Evolutionary conservation across 2,888 invertebrate genomes (phyloP).

Genomic region (Pristionchus arcanus): DNA sequence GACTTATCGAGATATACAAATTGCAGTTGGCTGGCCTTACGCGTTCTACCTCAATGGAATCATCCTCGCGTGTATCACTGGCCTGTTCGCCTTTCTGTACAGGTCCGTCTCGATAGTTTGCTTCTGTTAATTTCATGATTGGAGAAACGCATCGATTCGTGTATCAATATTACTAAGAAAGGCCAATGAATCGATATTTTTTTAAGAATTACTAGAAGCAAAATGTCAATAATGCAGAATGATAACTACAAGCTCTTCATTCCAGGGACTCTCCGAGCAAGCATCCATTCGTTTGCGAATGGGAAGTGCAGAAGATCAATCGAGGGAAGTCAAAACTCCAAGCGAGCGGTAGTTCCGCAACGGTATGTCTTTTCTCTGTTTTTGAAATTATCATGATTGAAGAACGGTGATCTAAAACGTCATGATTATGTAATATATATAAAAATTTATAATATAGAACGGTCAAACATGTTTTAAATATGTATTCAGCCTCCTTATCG

Average conservation of each 20-base stretch:
- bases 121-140: too few species aligned
- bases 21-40: slow-evolving; percentile 48
- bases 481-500: slow-evolving; percentile 22
- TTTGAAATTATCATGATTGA: neutral
- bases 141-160: too few species aligned
- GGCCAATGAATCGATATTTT: too few species aligned
- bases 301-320: slow-evolving; percentile 42
- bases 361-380: neutral
- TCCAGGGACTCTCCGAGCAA: neutral
- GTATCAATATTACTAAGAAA: too few species aligned
- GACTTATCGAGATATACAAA: too few species aligned
- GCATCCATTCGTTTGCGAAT: slow-evolving; percentile 20
- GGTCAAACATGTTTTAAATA: too few species aligned
- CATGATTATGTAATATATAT: too few species aligned
- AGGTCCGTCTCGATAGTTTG: neutral
- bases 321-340: slow-evolving; percentile 22
- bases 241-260: neutral
- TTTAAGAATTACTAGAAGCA: too few species aligned
- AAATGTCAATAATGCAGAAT: too few species aligned
- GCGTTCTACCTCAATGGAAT: slow-evolving; percentile 32
- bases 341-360: neutral
- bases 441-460: neutral
- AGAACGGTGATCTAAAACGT: neutral
- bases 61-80: neutral
- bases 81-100: slow-evolving; percentile 19